Conservation (phyloP, 2,888 invertebrate species). For the Neoitamus cyanurus region DNA sequence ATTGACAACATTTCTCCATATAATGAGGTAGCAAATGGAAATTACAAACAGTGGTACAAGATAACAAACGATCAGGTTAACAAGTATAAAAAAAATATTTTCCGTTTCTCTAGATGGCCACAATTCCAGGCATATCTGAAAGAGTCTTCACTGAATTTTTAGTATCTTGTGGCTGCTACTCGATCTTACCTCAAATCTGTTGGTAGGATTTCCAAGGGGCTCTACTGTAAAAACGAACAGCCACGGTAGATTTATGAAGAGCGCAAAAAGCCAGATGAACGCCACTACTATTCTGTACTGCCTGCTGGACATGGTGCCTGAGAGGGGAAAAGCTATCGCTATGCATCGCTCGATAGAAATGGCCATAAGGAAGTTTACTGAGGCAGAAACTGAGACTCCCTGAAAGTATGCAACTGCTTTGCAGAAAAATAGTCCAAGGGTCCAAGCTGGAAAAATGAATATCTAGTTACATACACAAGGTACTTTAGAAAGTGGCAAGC, state of each 20-base stretch:
- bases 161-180: neutral
- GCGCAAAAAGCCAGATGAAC: slow-evolving; percentile 67
- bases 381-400: slow-evolving; percentile 70
- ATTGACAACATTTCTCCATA: slow-evolving; percentile 67
- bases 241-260: slow-evolving; percentile 68
- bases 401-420: slow-evolving; percentile 70
- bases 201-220: slow-evolving; percentile 61
- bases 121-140: slow-evolving; percentile 63
- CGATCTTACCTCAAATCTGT: slow-evolving; percentile 60
- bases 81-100: slow-evolving; percentile 69
- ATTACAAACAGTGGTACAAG: slow-evolving; percentile 68
- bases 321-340: slow-evolving; percentile 67
- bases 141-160: neutral
- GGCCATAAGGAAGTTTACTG: slow-evolving; percentile 70
- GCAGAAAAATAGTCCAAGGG: slow-evolving; percentile 69
- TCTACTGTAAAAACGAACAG: slow-evolving; percentile 67
- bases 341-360: slow-evolving; percentile 70
- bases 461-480: neutral
- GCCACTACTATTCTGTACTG: slow-evolving; percentile 63
- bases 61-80: slow-evolving; percentile 69
- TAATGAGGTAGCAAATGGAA: slow-evolving; percentile 68
- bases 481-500: too few relatives aligned
- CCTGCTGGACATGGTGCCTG: slow-evolving; percentile 64
- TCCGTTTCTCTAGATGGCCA: slow-evolving; percentile 67
- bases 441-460: slow-evolving; percentile 67